A percentile compares a stretch with the other conserved stretches of the same genome.
Evolutionary conservation across 2,797 vertebrate species (phyloP).

Genomic region (Hydrocynus forskahlii): DNA sequence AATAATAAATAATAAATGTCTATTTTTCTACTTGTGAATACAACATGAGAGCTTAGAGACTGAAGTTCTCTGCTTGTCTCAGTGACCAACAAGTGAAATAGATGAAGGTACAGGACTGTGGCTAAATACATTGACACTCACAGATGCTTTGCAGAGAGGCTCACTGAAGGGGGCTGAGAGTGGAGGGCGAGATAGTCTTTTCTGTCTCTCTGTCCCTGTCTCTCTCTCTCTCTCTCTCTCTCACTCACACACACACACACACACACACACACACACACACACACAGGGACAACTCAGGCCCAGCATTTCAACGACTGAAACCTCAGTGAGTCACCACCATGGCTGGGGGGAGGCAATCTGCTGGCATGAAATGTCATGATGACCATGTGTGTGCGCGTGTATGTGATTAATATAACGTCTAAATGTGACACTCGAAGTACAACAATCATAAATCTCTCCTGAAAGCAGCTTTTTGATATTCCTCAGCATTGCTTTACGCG

Average conservation of each 20-base stretch:
- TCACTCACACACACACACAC: slow-evolving; percentile 19
- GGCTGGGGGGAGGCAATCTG: slow-evolving; percentile 17
- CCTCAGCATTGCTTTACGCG: neutral
- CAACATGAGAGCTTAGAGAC: neutral
- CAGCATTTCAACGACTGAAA: slow-evolving; percentile 40
- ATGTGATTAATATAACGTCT: slow-evolving; percentile 15
- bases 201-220: too few relatives aligned
- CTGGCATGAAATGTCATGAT: slow-evolving; percentile 42
- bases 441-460: slow-evolving; percentile 24
- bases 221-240: neutral
- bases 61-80: neutral
- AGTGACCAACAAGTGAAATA: neutral
- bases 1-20: too few relatives aligned
- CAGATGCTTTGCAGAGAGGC: neutral
- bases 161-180: slow-evolving; percentile 1
- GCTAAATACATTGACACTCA: neutral
- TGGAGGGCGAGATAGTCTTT: slow-evolving; percentile 8
- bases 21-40: too few relatives aligned
- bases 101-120: too few relatives aligned
- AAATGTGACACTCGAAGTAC: neutral
- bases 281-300: slow-evolving; percentile 12
- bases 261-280: slow-evolving; percentile 7
- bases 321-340: slow-evolving; percentile 15
- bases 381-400: slow-evolving; percentile 13
- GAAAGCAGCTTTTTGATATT: neutral